Evolutionary conservation across 2,113 vertebrate genomes (phyloP).

Genomic region (Psephotus haematonotus): DNA sequence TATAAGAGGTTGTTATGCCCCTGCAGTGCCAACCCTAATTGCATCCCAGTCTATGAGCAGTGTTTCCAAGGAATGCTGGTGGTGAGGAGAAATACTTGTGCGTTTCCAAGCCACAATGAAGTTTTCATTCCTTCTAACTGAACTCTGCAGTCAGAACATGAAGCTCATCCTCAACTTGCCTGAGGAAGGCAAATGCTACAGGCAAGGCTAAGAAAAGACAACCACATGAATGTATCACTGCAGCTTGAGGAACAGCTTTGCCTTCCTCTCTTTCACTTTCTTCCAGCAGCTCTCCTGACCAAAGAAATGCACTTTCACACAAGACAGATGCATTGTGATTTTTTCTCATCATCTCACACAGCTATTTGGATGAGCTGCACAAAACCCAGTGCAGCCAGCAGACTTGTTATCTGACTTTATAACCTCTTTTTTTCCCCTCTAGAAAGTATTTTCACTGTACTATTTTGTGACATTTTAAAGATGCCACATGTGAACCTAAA

Average conservation of each 20-base stretch:
- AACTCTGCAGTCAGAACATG: background rate
- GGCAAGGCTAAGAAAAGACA: background rate
- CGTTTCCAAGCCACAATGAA: background rate
- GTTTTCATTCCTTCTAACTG: background rate
- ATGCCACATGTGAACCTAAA: background rate
- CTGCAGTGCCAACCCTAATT: background rate
- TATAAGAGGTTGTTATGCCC: background rate
- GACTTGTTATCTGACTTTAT: background rate
- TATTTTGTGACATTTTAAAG: background rate
- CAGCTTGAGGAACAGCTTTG: background rate
- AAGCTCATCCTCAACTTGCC: background rate
- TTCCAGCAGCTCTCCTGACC: background rate
- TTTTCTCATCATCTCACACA: background rate
- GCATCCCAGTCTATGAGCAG: background rate
- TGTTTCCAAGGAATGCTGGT: background rate
- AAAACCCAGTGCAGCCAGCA: background rate
- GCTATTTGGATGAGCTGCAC: background rate
- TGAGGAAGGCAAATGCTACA: background rate
- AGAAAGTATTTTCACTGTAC: background rate
- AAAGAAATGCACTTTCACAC: background rate
- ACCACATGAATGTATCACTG: background rate
- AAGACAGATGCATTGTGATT: background rate
- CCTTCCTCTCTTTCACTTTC: background rate
- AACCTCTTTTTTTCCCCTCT: accelerated
- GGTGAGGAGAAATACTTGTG: background rate